phyloP scores from a whole-genome alignment of 2,888 invertebrate species.

The Drosophila gaucha region DNA sequence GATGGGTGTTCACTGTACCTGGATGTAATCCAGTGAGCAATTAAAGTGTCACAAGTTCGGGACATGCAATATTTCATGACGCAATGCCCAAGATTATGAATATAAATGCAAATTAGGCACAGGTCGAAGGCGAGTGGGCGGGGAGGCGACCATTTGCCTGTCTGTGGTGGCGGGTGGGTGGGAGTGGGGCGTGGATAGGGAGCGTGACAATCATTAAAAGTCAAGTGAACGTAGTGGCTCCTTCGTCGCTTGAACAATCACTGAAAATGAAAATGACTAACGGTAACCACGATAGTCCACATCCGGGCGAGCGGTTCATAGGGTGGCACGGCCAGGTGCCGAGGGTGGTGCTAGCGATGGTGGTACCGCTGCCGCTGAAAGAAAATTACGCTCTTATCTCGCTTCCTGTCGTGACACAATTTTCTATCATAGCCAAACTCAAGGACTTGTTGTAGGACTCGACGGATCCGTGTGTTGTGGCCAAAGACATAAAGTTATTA shows the following conservation, averaged over 20 bases:
- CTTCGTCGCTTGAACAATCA: constrained; percentile 70
- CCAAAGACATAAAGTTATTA: constrained; percentile 78
- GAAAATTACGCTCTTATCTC: constrained; percentile 85
- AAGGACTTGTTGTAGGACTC: constrained; percentile 40
- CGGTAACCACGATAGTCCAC: constrained; percentile 82
- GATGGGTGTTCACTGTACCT: constrained; percentile 50
- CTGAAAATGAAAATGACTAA: constrained; percentile 82
- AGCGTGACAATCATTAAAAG: constrained; percentile 80
- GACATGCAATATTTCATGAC: constrained; percentile 82
- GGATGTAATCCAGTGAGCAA: constrained; percentile 68
- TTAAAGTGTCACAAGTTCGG: constrained; percentile 81
- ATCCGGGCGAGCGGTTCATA: constrained; percentile 66
- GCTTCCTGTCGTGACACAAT: constrained; percentile 85
- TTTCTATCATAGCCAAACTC: constrained; percentile 81
- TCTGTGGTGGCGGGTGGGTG: constrained; percentile 50
- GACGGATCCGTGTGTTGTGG: constrained; percentile 30
- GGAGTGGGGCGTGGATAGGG: constrained; percentile 35
- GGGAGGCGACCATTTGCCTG: constrained; percentile 45
- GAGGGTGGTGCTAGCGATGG: background rate
- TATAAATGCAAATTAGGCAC: constrained; percentile 80
- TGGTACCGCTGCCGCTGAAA: constrained; percentile 43
- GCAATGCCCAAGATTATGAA: constrained; percentile 78
- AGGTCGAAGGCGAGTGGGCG: constrained; percentile 23
- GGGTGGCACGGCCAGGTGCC: background rate
- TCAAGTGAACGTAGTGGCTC: constrained; percentile 63